phyloP scores from a whole-genome alignment of 2,797 vertebrate genomes.

The Falco naumanni region DNA sequence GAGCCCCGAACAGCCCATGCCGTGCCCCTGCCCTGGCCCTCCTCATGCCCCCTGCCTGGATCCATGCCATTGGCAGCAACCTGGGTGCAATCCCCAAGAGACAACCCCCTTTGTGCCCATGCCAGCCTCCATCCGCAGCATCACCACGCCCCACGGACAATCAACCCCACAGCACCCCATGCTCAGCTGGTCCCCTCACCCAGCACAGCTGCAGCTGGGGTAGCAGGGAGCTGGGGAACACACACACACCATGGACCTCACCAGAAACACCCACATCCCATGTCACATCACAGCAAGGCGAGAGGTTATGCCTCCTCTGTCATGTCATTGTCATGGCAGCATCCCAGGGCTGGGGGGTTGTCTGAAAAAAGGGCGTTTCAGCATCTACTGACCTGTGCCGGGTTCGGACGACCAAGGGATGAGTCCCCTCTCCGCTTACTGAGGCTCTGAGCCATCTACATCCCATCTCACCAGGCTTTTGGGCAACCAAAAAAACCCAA shows the following conservation, averaged over 20 bases:
- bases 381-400: constrained; percentile 42
- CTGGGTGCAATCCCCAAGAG: not conserved
- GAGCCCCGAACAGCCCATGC: accelerated
- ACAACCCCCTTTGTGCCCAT: not conserved
- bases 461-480: constrained; percentile 41
- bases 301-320: not conserved
- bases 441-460: constrained; percentile 62
- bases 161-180: not conserved
- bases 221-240: not conserved
- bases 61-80: not conserved
- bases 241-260: accelerated
- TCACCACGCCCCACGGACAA: not conserved
- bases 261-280: not conserved
- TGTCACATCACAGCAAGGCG: not conserved
- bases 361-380: not conserved
- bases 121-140: not conserved
- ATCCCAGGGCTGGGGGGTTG: too few species aligned
- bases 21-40: not conserved
- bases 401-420: not conserved
- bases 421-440: constrained; percentile 8
- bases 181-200: accelerated
- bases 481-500: not conserved
- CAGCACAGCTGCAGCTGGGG: accelerated
- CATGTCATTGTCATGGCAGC: not conserved
- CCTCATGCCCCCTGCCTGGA: not conserved